Evolutionary conservation across 2,113 vertebrate genomes (phyloP).

Genomic region (Dasyornis broadbenti): DNA sequence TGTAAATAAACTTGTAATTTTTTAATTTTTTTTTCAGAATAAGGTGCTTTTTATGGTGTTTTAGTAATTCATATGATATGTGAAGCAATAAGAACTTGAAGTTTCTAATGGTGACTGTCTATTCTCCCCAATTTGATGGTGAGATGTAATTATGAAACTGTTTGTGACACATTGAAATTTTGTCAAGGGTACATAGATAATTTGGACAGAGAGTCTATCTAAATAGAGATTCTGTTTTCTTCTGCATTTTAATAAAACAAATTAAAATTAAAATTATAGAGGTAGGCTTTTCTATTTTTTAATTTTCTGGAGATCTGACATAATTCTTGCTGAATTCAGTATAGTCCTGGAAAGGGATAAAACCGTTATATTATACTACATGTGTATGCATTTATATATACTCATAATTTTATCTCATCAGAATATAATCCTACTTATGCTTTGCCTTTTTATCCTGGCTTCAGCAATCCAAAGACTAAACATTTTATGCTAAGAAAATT

Average conservation of each 20-base stretch:
- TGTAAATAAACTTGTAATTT: not conserved
- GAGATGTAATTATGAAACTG: not conserved
- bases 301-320: not conserved
- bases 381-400: not conserved
- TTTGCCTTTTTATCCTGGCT: not conserved
- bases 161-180: not conserved
- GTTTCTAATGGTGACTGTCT: not conserved
- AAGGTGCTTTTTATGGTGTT: accelerated
- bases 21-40: not conserved
- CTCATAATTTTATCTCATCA: not conserved
- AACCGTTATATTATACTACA: not conserved
- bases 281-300: not conserved
- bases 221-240: not conserved
- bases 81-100: not conserved
- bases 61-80: not conserved
- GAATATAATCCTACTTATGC: not conserved
- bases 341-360: not conserved
- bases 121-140: not conserved
- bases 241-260: not conserved
- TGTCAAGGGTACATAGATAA: not conserved
- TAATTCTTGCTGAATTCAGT: not conserved
- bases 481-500: not conserved
- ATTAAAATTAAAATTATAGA: not conserved
- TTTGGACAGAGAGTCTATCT: not conserved
- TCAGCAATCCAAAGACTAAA: not conserved